Percentiles rank a stretch among this genome's conserved stretches.
Conservation (phyloP, 2,888 invertebrate species). For the Pristionchus arcanus region DNA sequence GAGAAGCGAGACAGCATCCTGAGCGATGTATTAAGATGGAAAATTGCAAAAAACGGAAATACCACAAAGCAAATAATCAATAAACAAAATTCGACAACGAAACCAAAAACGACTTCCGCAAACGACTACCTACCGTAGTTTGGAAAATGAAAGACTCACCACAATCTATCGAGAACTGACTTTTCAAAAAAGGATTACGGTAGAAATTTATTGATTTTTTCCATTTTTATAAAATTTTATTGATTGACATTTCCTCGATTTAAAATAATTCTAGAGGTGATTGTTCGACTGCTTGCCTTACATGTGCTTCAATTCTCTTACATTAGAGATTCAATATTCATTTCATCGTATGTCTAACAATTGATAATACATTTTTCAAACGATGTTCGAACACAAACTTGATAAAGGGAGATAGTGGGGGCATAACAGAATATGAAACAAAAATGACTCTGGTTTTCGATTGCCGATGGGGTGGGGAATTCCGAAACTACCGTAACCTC, state of each 20-base stretch:
- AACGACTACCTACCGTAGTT: conserved; percentile 24
- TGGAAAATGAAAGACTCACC: neutral
- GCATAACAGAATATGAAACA: conserved; percentile 39
- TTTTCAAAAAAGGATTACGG: neutral
- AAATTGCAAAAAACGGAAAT: neutral
- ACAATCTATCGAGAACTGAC: conserved; percentile 3
- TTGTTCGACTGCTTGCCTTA: neutral
- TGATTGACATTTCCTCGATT: neutral
- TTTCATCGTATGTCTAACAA: conserved; percentile 38
- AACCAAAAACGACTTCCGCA: conserved; percentile 21
- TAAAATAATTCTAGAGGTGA: neutral
- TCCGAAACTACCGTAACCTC: conserved; percentile 26
- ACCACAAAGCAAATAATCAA: neutral
- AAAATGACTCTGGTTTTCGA: conserved; percentile 22
- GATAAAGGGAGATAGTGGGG: conserved; percentile 12
- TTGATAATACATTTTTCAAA: conserved; percentile 37
- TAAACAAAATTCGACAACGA: neutral
- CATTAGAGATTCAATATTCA: neutral
- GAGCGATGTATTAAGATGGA: neutral
- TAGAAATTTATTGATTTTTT: neutral
- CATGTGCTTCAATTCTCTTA: neutral
- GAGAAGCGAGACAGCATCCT: conserved; percentile 53
- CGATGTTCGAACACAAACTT: conserved; percentile 36
- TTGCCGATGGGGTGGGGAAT: neutral
- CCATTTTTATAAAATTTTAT: neutral